Base-by-base conservation (phyloP, 2,113 vertebrate species). In the Otus sunia region DNA sequence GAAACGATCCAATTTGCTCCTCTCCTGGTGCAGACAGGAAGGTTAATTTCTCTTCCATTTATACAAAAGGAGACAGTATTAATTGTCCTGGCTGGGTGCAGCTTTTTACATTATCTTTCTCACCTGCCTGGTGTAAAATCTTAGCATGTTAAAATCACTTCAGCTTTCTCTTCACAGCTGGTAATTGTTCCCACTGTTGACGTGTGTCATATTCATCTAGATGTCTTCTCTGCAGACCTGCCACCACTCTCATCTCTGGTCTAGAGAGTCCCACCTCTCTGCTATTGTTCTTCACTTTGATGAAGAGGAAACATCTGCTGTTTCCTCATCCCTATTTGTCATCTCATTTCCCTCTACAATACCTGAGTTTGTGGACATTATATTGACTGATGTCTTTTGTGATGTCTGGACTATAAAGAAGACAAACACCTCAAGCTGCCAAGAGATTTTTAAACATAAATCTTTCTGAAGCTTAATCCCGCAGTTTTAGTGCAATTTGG, bases 271-370 rank as follows among this genome's bases (percentile, higher is more conserved):
- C 86, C 87, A 91, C 77, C 67, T 78, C 83, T 94, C 75, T 95
- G 89, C 72, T 94, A 89, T 86, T 97, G 93, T 95, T 97, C 72
- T 92, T 94, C 71, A 80, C 85, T 97, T 88, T 92, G 96, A 97
- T 96, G 83, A 90, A 98, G 95, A 97, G 97, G 95, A 98, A 98
- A 98, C 98, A 98, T 97, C 98, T 98, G 97, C 78, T 92, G 63
- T 91, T 92, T 87, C 89, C 88, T 59, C 59, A 86, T 84, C 67
- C 37, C 81, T 78, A 91, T 97, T 97, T 96, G 86, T 97, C 92
- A 96, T 75, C 64, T 52, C 12, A 5, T 93, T 97, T 94, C 88
- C 90, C 78, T 89, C 73, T 89, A 95, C 84, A 95, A 32, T 94
- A 95, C 79, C 91, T 94, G 87, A 92, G 83, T 50, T 56, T 80